A percentile compares a stretch with the other conserved stretches of the same genome.
Evolutionary conservation across 2,113 vertebrate species (phyloP).

Genomic region (Python bivittatus): DNA sequence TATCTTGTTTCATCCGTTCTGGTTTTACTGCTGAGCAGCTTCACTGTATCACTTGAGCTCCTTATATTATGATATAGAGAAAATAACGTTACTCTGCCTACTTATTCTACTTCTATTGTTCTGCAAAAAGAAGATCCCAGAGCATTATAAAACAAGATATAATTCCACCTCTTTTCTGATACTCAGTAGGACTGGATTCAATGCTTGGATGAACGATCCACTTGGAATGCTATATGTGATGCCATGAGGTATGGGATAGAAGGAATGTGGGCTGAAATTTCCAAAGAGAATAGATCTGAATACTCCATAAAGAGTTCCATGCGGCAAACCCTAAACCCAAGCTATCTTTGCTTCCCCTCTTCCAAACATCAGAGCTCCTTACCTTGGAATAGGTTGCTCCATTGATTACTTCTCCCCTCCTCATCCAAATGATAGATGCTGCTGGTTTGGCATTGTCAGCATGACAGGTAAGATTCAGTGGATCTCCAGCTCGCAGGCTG

Average conservation of each 20-base stretch:
- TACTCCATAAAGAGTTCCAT: background rate
- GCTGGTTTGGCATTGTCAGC: constrained; percentile 96
- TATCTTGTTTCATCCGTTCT: background rate
- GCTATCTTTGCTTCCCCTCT: background rate
- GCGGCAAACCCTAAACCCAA: background rate
- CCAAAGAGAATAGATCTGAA: too few relatives aligned
- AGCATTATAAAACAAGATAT: background rate
- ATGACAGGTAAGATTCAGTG: constrained; percentile 94
- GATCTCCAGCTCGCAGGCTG: constrained; percentile 92
- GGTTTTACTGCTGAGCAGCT: background rate
- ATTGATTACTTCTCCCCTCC: constrained; percentile 90
- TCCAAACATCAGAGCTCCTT: constrained; percentile 60
- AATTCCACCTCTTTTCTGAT: background rate
- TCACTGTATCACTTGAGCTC: background rate
- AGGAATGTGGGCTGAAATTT: background rate
- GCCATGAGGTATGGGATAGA: background rate
- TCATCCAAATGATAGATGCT: constrained; percentile 94
- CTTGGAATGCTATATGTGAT: background rate
- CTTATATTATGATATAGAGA: background rate
- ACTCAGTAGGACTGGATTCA: background rate
- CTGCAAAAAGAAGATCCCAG: background rate
- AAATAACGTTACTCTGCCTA: background rate
- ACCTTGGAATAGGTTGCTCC: constrained; percentile 98
- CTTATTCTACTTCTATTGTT: background rate
- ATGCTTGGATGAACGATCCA: background rate